Base-by-base conservation (phyloP, 2,888 invertebrate genomes). In the Lithophane leautieri region DNA sequence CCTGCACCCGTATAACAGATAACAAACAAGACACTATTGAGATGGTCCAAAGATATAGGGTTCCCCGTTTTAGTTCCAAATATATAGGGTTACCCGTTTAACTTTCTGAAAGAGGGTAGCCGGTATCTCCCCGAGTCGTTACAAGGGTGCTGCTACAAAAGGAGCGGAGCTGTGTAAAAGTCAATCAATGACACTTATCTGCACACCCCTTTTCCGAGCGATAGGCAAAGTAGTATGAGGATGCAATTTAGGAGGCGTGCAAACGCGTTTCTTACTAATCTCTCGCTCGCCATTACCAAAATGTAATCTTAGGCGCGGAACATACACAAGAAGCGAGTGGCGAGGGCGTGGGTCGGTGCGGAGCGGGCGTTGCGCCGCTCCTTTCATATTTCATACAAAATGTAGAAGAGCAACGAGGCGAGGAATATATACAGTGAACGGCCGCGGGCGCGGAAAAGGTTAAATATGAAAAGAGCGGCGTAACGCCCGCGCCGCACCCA, bases 1-100 rank as follows among this genome's bases (percentile, higher is more conserved):
- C 90, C 92, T 89, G 89, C 74, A 85, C 81, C 85, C 86, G 66
- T 82, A 84, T 82, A 65, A 71, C 67, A 75, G 84, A 86, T 86
- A 86, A 78, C 79, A 81, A 86, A 86, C 74, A 78, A 73, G 62
- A 67, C 75, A 83, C 88, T 86, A 88, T 81, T 75, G 69, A 86
- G 78, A 86, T 83, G 70, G 50, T 86, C 61, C 47, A 68, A 50
- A 70, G 78, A 87, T 86, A 87, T 70, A 78, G 68, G 70, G 81
- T 81, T 80, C 73, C 73, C 62, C 73, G 78, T 72, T 86, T 70
- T 70, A 84, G 85, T 73, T 79, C 56, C 56, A 78, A 63, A 79
- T 68, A 78, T 86, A 81, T 73, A 81, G 69, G 71, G 85, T 81
- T 74, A 70, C 70, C 63, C 75, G 78, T 72, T 87, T 76, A 76